Base-by-base conservation (phyloP, 2,888 invertebrate species). In the Drosophila suboccidentalis region DNA sequence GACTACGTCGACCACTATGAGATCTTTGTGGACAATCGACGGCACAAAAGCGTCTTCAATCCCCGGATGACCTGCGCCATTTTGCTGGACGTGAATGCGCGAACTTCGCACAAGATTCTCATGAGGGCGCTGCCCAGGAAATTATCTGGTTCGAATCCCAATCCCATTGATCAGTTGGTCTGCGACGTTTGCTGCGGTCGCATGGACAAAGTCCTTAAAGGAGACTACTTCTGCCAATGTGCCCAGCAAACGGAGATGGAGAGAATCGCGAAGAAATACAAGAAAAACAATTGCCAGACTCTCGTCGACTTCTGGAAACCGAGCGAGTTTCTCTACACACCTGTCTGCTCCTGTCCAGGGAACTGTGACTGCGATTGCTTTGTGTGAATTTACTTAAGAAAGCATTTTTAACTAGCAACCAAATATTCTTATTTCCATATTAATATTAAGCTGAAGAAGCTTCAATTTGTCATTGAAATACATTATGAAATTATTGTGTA, bases 221-320 rank as follows among this genome's bases (percentile, higher is more conserved):
- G 57, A 13, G 49, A 80, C 6, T 64, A 65, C 5, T 79, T 75
- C 32, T 62, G 72, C 26, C n/a, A 57, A 3, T 87, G 80, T 19
- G 26, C 26, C 3, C 19, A 46, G 29, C n/a, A 55, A 32, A 5
- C 57, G 3, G 13, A 79, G 13, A 22, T 60, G 39, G 32, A 58
- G 0, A 58, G 61, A 10, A 34, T 60, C 4, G 4, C 64, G 5
- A 9, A 53, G 13, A 13, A 15, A 2, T 74, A 72, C 49, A 55
- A 54, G 10, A 15, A 8, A 1, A 73, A 69, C 39, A 41, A 41
- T 0, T 71, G 75, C 53, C 65, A 67, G 3, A 46, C 58, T 1
- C n/a, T 83, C n/a, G 51, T 88, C 1, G 78, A 75, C 8, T 82
- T 71, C 44, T 86, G 86, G 86, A 73, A 71, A 15, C 80, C 67